These are phyloP conservation scores for Porites lutea DNA, from an alignment of 64 coral and sea anemone species.

Conservation along the genomic window DNA sequence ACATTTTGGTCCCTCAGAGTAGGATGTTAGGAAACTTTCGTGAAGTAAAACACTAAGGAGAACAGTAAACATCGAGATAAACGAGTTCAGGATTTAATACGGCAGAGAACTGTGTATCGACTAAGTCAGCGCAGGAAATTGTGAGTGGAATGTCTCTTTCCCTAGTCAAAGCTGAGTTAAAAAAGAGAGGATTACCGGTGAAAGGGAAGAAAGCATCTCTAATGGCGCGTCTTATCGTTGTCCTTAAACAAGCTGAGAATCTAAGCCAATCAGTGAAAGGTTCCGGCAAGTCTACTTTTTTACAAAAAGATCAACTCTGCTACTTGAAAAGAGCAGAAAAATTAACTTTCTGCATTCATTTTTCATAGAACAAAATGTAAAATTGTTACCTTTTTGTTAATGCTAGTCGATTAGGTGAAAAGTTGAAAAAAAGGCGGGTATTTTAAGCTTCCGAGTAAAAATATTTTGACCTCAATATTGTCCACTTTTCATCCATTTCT, in stretches of 20 bases:
- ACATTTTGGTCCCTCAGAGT: conserved; percentile 16
- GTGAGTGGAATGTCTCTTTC: conserved; percentile 11
- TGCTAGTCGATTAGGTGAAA: too few species aligned
- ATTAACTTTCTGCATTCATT: too few species aligned
- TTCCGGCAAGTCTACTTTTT: too few species aligned
- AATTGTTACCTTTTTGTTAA: too few species aligned
- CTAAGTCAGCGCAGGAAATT: conserved; percentile 13
- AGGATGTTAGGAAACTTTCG: conserved; percentile 18
- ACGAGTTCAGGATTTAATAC: conserved; percentile 27
- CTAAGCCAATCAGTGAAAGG: too few species aligned
- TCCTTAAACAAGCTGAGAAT: conserved; percentile 14
- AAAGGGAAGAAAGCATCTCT: conserved; percentile 13
- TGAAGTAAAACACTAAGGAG: conserved; percentile 18
- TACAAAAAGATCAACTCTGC: too few species aligned
- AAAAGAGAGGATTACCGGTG: conserved; percentile 15
- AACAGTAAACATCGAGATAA: conserved; percentile 19
- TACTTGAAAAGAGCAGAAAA: too few species aligned
- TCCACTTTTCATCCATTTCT: too few species aligned
- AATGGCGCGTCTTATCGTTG: conserved; percentile 21
- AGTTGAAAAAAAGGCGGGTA: too few species aligned
- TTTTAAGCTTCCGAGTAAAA: too few species aligned
- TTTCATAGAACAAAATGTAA: too few species aligned
- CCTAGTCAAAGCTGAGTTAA: conserved; percentile 26
- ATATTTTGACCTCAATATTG: too few species aligned
- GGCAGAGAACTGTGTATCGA: conserved; percentile 14